These are phyloP conservation scores for Diphyllodes magnificus DNA, from an alignment of 2,113 vertebrate species.

Conservation along the genomic window DNA sequence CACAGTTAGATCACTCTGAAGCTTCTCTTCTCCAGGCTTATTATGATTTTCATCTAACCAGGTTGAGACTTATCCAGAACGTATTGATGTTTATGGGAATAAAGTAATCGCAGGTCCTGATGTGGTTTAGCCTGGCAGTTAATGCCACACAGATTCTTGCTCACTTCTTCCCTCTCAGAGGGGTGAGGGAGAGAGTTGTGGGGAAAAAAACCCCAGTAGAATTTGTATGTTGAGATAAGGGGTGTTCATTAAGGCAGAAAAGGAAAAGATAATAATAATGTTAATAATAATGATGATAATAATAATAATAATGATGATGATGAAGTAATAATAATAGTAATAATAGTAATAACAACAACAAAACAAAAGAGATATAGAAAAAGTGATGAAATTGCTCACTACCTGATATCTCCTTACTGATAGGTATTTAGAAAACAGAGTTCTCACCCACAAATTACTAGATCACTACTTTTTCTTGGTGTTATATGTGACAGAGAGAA, in stretches of 20 bases:
- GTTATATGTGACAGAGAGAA: neutral
- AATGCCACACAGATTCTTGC: neutral
- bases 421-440: neutral
- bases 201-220: neutral
- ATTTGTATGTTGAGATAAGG: neutral
- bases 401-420: neutral
- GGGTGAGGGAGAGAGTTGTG: neutral
- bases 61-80: neutral
- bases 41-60: neutral
- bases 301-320: neutral
- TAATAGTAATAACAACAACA: neutral
- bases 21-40: neutral
- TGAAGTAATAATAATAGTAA: too few relatives aligned
- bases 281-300: too few relatives aligned
- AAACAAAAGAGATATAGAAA: neutral
- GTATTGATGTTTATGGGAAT: neutral
- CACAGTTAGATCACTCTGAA: neutral
- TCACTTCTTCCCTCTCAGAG: neutral
- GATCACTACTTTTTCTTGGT: neutral
- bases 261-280: neutral
- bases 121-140: neutral
- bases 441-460: neutral
- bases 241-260: rapidly evolving
- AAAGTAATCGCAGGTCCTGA: neutral
- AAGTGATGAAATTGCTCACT: neutral